Evolutionary conservation across 2,113 vertebrate species (phyloP), one percentile per base, ranked within the genome.

Genomic region (Xiphorhynchus elegans): DNA sequence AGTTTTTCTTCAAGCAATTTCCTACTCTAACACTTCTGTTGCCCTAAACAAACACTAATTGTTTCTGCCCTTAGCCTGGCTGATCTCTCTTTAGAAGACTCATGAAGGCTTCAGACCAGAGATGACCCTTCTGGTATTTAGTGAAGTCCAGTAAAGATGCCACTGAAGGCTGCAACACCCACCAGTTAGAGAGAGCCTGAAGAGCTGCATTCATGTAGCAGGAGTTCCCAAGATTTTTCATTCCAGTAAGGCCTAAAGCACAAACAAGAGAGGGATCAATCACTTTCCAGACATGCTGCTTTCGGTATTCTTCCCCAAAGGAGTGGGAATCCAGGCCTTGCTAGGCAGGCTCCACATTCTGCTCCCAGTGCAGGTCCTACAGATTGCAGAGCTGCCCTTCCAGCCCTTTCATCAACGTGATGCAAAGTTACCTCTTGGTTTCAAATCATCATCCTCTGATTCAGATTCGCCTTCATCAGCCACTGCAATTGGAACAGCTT

Each of bases 151-250:
- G 37, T 29, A n/a, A 64, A 31, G 35, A 52, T 64, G 50, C 55
- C 35, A 31, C 18, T 47, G 86, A 56, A 64, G 33, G 44, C 60
- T 47, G 12, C 17, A 33, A 23, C 17, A 84, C 99, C 96, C 98
- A 99, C 99, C 99, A 99, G 97, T 99, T 99, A 67, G 99, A 99
- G 84, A 99, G 98, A 19, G 99, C 99, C 96, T 99, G 99, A 76
- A 99, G 98, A 14, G 99, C 99, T 14, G 99, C 99, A 9, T 99
- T 99, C 99, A 99, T 99, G 97, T 99, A 99, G 97, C 99, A 99
- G 37, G 99, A 99, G 97, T 99, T 99, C 52, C 99, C 99, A 6
- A 99, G 99, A 91, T 99, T 99, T 97, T 99, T 99, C 99, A 99
- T 99, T 93, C 99, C 99, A 9, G 99, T 99, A 94, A 99, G 98